Base-by-base conservation (phyloP, 2,113 vertebrate species). In the Syngnathoides biaculeatus region DNA sequence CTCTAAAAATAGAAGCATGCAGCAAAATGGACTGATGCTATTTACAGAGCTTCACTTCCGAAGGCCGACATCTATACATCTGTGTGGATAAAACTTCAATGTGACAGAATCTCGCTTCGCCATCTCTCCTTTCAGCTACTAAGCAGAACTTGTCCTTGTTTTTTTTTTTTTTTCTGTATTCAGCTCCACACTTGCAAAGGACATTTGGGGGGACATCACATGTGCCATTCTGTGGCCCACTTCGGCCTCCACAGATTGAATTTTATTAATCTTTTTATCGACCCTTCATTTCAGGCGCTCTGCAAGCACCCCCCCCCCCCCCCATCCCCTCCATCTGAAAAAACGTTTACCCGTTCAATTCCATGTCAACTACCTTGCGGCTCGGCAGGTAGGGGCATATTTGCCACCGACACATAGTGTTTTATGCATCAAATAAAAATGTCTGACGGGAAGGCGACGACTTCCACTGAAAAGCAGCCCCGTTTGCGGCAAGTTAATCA, bases 1-100 rank as follows among this genome's bases (percentile, higher is more conserved):
- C 78, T 77, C 92, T 92, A 93, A 90, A 91, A 90, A 93, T 92
- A 92, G 91, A 79, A 86, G 67, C 87, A 86, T 89, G 90, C 91
- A 89, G 89, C 80, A 91, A 89, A 89, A 88, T 71, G 84, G 84
- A 88, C 75, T 77, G 80, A 73, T 87, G 87, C 91, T 90, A 92
- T 92, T 90, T 92, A 78, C 79, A 84, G 88, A 84, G 75, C 78
- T 40, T 64, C 75, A 72, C 79, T 83, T 68, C 72, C 71, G 52
- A 65, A 40, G 50, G 64, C 61, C 70, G 67, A 38, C 27, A 57
- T 72, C 55, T 48, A 73, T 1, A 40, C 70, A 70, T 65, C 64
- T 60, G 38, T 53, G 50, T 52, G 66, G 17, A 20, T 79, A n/a
- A 11, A 79, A 79, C 68, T 74, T 77, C 40, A 57, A 67, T 56